Evolutionary conservation across 2,797 vertebrate genomes (phyloP), one percentile per base, ranked within the genome.

Genomic region (Caiman crocodilus): DNA sequence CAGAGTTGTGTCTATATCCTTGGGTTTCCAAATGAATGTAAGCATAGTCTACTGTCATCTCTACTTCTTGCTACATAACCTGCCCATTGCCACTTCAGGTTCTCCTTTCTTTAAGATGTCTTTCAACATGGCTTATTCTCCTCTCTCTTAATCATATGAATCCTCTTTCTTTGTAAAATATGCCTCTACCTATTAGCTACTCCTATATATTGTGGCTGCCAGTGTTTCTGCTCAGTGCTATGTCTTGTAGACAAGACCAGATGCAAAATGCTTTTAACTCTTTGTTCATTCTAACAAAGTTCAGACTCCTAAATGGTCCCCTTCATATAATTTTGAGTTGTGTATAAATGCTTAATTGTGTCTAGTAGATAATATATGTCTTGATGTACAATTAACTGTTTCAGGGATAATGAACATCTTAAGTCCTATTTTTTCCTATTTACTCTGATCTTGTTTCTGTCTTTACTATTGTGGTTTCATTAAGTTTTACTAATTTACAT

Each of bases 161-260:
- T 83, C 82, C 73, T 7, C 2, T 1, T 42, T 82, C n/a, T 90
- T 87, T 89, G n/a, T 42, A 8, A 35, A 12, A 9, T 58, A 42
- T n/a, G 7, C 18, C 75, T 87, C 56, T 42, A 30, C 55, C 25
- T 81, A 84, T 71, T 42, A 76, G 42, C 50, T 58, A 55, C 63
- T 92, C 79, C 86, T 90, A 6, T 90, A 60, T 88, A 59, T 84
- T 76, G 23, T 87, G 57, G 71, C 71, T 79, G 74, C 89, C 59
- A 71, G 56, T 83, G 16, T 81, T 95, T 89, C 82, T 88, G 57
- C 85, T 91, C 30, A 58, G n/a, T 91, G 55, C 56, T 79, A 67
- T 85, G 76, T 15, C 81, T 95, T 90, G 67, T 87, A 65, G 71
- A 80, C 60, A 87, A 84, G 79, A 88, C 77, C 17, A 75, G 17